phyloP scores from a whole-genome alignment of 2,113 vertebrate species.

The Burhinus oedicnemus region DNA sequence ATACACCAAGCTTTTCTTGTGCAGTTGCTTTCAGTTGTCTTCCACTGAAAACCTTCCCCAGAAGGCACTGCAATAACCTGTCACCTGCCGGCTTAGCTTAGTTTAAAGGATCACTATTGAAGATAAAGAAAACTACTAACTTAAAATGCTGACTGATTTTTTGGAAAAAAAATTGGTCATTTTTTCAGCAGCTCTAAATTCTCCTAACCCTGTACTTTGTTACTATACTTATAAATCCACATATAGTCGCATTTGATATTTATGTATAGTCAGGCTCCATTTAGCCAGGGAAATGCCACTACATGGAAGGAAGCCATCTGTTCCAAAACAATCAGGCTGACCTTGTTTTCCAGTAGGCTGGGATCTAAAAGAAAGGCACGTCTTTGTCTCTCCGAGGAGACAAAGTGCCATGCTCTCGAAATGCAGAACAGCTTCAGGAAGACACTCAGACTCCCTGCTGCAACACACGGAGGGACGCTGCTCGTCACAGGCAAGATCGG shows the following conservation, averaged over 20 bases:
- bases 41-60: neutral
- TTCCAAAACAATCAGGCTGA: neutral
- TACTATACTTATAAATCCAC: neutral
- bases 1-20: neutral
- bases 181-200: neutral
- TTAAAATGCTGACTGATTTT: neutral
- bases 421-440: neutral
- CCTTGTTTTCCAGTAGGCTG: neutral
- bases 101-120: neutral
- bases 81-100: neutral
- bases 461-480: accelerated
- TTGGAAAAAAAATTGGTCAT: neutral
- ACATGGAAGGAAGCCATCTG: constrained; percentile 31
- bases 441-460: neutral
- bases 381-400: neutral
- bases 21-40: neutral
- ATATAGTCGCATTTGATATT: neutral
- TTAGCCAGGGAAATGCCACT: constrained; percentile 4
- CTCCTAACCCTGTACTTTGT: neutral
- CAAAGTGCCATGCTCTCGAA: neutral
- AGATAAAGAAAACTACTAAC: neutral
- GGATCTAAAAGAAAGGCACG: neutral
- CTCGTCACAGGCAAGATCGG: accelerated
- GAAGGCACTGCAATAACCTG: neutral
- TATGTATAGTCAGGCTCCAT: neutral